Percentiles rank a stretch among this genome's conserved stretches.
These are phyloP conservation scores for Heterotis niloticus DNA, from an alignment of 2,113 vertebrate species.

Conservation along the genomic window DNA sequence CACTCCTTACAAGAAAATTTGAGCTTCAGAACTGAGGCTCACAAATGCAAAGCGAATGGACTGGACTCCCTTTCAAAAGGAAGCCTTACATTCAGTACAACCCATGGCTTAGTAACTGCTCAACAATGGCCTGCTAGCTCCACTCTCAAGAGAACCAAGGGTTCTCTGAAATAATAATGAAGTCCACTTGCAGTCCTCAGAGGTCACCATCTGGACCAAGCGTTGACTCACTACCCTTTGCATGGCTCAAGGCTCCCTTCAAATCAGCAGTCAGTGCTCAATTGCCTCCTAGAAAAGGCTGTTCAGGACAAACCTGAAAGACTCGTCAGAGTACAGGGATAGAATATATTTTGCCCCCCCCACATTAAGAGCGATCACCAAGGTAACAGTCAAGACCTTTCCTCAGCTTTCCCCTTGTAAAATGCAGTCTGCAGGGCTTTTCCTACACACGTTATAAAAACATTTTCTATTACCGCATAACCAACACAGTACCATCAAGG, in stretches of 20 bases:
- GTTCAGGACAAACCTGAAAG: slow-evolving; percentile 1
- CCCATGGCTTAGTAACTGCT: background rate
- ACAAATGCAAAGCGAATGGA: background rate
- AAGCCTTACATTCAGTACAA: slow-evolving; percentile 17
- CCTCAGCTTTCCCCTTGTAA: background rate
- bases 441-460: background rate
- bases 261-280: slow-evolving; percentile 10
- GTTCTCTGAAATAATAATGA: slow-evolving; percentile 29
- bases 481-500: no score
- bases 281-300: background rate
- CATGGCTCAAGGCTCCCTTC: slow-evolving; percentile 8
- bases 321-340: background rate
- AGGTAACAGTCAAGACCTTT: background rate
- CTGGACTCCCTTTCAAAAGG: background rate
- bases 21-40: background rate
- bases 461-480: no score
- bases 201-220: slow-evolving; percentile 22
- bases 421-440: background rate
- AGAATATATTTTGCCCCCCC: background rate
- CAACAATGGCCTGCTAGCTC: background rate
- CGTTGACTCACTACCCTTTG: slow-evolving; percentile 16
- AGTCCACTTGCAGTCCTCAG: slow-evolving; percentile 8
- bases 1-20: background rate
- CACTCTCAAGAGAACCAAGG: background rate
- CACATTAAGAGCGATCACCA: slow-evolving; percentile 1